A percentile compares a stretch with the other conserved stretches of the same genome.
Conservation (phyloP, 2,113 vertebrate genomes). For the Recurvirostra avosetta region DNA sequence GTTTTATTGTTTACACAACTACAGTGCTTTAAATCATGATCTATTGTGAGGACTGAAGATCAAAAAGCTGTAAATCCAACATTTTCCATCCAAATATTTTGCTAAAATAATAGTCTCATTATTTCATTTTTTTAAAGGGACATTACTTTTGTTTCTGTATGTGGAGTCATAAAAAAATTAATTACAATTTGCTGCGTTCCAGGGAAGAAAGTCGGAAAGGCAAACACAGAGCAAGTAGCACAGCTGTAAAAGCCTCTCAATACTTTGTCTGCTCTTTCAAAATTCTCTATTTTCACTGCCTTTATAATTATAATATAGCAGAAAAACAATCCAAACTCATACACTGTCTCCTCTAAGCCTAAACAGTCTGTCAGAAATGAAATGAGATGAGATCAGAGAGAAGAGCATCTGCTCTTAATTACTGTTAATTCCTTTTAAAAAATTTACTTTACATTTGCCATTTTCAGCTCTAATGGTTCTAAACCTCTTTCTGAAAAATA, state of each 20-base stretch:
- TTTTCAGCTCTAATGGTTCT: not conserved
- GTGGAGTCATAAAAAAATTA: not conserved
- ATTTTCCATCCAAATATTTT: not conserved
- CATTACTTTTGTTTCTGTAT: not conserved
- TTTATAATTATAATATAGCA: not conserved
- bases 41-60: not conserved
- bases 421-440: constrained; percentile 19
- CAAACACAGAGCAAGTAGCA: not conserved
- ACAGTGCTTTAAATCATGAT: not conserved
- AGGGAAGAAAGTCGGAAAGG: not conserved
- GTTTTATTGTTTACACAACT: too few relatives aligned
- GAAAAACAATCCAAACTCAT: not conserved
- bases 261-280: not conserved
- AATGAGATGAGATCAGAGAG: not conserved
- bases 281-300: not conserved
- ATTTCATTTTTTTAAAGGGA: not conserved
- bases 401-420: constrained; percentile 31
- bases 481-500: not conserved
- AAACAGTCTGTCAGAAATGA: constrained; percentile 13
- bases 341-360: not conserved
- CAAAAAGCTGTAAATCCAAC: not conserved
- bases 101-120: not conserved
- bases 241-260: not conserved
- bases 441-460: not conserved
- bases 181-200: not conserved